Evolutionary conservation across 1,140 invertebrate species (phyloP).

Genomic region (Drosophila trapezifrons): DNA sequence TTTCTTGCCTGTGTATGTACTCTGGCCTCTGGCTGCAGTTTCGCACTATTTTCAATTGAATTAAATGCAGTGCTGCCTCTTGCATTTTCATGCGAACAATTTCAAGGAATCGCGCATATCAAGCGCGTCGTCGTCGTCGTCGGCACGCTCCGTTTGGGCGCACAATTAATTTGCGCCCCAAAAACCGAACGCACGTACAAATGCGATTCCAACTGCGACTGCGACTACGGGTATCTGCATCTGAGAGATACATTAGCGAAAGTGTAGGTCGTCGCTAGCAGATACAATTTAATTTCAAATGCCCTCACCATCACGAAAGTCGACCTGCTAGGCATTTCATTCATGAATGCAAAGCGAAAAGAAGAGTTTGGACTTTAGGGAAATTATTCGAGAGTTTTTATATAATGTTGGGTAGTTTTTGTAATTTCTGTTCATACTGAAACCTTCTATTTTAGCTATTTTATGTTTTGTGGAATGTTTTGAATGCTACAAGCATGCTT

Average conservation of each 20-base stretch:
- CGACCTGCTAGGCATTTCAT: neutral
- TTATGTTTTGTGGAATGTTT: no score
- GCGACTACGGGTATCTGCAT: constrained; percentile 37
- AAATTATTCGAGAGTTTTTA: neutral
- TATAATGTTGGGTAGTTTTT: no score
- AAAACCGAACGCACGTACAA: constrained; percentile 70
- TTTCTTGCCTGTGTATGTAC: constrained; percentile 48
- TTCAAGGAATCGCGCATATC: constrained; percentile 84
- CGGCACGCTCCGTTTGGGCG: constrained; percentile 84
- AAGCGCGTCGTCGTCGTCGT: constrained; percentile 82
- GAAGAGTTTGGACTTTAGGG: neutral
- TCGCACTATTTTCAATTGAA: constrained; percentile 83
- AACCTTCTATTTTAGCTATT: no score
- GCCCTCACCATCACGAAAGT: constrained; percentile 22
- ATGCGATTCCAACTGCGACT: neutral
- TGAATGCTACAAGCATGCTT: no score
- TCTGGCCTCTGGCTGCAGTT: constrained; percentile 43
- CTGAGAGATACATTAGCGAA: constrained; percentile 81
- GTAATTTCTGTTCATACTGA: no score
- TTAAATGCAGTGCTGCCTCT: constrained; percentile 67
- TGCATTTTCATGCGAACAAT: constrained; percentile 83
- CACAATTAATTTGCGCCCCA: constrained; percentile 84
- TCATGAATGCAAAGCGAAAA: neutral
- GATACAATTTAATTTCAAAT: constrained; percentile 78
- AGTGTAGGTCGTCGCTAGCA: constrained; percentile 70